phyloP scores from a whole-genome alignment of 2,113 vertebrate species.

The Willisornis vidua region DNA sequence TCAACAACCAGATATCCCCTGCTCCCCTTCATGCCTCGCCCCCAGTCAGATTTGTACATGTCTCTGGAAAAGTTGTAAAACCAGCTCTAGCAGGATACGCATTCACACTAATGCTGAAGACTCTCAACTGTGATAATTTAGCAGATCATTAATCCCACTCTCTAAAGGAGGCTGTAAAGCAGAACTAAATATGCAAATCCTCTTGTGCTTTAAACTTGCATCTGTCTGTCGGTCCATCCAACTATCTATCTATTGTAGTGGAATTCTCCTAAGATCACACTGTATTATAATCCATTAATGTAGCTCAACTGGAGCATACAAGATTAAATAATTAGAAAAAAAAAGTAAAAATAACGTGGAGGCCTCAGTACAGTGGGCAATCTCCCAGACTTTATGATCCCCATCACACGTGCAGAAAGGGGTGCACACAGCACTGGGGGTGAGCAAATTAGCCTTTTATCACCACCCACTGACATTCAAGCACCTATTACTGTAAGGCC shows the following conservation, averaged over 20 bases:
- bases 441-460: slow-evolving; percentile 43
- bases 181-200: slow-evolving; percentile 80
- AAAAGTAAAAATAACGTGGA: neutral
- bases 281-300: slow-evolving; percentile 62
- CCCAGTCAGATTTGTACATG: slow-evolving; percentile 29
- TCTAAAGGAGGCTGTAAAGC: slow-evolving; percentile 73
- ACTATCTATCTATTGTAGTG: slow-evolving; percentile 55
- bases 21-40: neutral
- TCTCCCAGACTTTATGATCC: neutral
- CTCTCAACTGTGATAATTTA: slow-evolving; percentile 75
- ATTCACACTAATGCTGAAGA: slow-evolving; percentile 56
- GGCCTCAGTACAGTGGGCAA: neutral
- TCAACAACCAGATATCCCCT: neutral
- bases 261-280: slow-evolving; percentile 48
- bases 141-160: slow-evolving; percentile 78
- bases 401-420: neutral
- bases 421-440: neutral
- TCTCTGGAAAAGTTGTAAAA: slow-evolving; percentile 59
- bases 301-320: slow-evolving; percentile 55
- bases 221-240: slow-evolving; percentile 70
- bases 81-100: slow-evolving; percentile 40
- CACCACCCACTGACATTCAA: slow-evolving; percentile 39
- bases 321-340: slow-evolving; percentile 22
- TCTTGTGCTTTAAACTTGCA: slow-evolving; percentile 72
- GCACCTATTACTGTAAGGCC: slow-evolving; percentile 15